phyloP scores from a whole-genome alignment of 2,888 invertebrate species.

The Epistrophella euchroma region DNA sequence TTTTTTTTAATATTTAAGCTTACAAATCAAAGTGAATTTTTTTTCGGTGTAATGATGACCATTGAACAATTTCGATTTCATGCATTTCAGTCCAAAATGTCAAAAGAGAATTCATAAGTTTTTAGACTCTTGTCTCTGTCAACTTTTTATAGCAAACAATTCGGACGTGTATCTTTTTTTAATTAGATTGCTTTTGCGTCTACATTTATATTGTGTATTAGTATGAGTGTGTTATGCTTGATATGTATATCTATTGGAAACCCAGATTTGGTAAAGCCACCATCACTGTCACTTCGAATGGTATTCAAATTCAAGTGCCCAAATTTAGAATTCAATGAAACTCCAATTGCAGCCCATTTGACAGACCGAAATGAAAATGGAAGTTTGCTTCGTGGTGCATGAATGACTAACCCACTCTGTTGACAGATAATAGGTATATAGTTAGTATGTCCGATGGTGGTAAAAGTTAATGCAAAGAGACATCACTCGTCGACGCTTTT shows the following conservation, averaged over 20 bases:
- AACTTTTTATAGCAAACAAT: conserved; percentile 47
- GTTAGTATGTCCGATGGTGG: conserved; percentile 17
- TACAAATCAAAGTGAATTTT: not conserved
- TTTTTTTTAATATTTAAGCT: no score
- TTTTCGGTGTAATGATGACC: not conserved
- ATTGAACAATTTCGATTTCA: no score
- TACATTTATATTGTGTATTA: not conserved
- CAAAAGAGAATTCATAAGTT: conserved; percentile 46
- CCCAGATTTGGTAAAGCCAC: conserved; percentile 54
- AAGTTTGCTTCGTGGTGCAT: conserved; percentile 51
- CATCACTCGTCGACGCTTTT: conserved; percentile 49
- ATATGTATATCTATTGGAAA: conserved; percentile 16
- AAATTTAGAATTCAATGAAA: conserved; percentile 66
- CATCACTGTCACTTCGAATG: conserved; percentile 57
- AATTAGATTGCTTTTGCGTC: conserved; percentile 53
- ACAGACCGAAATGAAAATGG: conserved; percentile 59
- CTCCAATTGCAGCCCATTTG: conserved; percentile 51
- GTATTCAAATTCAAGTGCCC: conserved; percentile 74
- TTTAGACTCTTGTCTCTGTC: conserved; percentile 57
- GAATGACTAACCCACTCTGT: conserved; percentile 55
- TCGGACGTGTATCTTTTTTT: conserved; percentile 68
- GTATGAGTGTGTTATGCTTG: not conserved
- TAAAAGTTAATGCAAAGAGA: conserved; percentile 50
- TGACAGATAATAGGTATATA: not conserved
- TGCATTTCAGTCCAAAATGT: conserved; percentile 17